A percentile compares a stretch with the other conserved stretches of the same genome.
These are phyloP conservation scores for Xerus inauris DNA, from an alignment of 2,113 vertebrate genomes.

Conservation along the genomic window DNA sequence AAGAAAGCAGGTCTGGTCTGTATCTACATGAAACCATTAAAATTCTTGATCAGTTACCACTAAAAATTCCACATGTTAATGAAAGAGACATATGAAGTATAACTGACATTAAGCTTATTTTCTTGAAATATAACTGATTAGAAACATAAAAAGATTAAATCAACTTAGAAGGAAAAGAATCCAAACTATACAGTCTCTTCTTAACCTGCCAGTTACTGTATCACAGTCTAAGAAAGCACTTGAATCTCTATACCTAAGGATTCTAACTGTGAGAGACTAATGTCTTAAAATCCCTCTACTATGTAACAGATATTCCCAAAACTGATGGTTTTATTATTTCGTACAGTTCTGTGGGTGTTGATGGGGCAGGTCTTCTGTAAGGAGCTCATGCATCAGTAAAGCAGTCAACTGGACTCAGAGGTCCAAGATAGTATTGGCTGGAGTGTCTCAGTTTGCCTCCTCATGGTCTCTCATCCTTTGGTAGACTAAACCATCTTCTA, in stretches of 20 bases:
- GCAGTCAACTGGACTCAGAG: not conserved
- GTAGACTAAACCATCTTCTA: not conserved
- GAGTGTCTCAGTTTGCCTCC: not conserved
- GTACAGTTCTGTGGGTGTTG: not conserved
- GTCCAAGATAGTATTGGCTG: not conserved
- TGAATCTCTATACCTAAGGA: not conserved
- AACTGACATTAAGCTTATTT: not conserved
- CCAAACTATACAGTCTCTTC: not conserved
- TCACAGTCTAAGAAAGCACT: not conserved
- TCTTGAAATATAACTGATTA: not conserved
- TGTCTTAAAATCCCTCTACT: not conserved
- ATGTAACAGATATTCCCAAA: not conserved
- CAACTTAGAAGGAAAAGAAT: not conserved
- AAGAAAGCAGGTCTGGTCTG: not conserved
- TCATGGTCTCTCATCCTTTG: not conserved
- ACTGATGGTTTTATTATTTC: not conserved
- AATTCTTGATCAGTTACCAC: conserved; percentile 22
- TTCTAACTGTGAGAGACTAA: not conserved
- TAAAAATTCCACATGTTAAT: not conserved
- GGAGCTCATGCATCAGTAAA: not conserved
- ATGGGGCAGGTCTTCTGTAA: not conserved
- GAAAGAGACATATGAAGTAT: not conserved
- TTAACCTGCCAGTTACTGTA: not conserved
- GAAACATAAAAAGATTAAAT: not conserved
- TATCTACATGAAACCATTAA: conserved; percentile 34